Evolutionary conservation across 2,888 invertebrate species (phyloP).

Genomic region (Dicyrtoma fusca): DNA sequence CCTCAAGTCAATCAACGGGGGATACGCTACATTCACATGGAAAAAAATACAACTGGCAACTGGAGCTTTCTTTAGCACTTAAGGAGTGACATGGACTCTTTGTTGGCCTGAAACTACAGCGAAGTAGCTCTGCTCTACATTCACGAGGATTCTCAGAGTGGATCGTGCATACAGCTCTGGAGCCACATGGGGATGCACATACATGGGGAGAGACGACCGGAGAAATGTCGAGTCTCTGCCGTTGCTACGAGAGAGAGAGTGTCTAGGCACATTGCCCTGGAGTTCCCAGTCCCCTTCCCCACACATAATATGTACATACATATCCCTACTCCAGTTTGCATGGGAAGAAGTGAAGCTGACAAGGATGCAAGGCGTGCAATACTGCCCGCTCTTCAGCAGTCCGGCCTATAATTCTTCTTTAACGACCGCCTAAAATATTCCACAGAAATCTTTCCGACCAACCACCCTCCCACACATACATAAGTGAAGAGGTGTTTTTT

Average conservation of each 20-base stretch:
- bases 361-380: neutral
- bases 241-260: too few relatives aligned
- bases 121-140: neutral
- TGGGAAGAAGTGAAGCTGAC: neutral
- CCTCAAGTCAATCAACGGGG: too few relatives aligned
- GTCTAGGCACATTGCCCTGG: too few relatives aligned
- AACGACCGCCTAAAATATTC: constrained; percentile 20
- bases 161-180: too few relatives aligned
- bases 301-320: too few relatives aligned
- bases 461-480: neutral
- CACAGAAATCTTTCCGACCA: constrained; percentile 14
- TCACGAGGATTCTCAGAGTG: too few relatives aligned
- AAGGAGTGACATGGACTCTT: constrained; percentile 8
- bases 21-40: too few relatives aligned
- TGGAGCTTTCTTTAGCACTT: constrained; percentile 2
- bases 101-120: neutral
- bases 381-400: constrained; percentile 6
- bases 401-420: constrained; percentile 13
- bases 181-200: neutral
- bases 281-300: neutral
- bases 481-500: too few relatives aligned
- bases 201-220: neutral
- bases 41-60: neutral
- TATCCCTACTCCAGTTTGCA: neutral
- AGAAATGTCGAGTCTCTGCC: too few relatives aligned